phyloP scores from a whole-genome alignment of 2,888 invertebrate genomes.

The Yponomeuta malinellus region DNA sequence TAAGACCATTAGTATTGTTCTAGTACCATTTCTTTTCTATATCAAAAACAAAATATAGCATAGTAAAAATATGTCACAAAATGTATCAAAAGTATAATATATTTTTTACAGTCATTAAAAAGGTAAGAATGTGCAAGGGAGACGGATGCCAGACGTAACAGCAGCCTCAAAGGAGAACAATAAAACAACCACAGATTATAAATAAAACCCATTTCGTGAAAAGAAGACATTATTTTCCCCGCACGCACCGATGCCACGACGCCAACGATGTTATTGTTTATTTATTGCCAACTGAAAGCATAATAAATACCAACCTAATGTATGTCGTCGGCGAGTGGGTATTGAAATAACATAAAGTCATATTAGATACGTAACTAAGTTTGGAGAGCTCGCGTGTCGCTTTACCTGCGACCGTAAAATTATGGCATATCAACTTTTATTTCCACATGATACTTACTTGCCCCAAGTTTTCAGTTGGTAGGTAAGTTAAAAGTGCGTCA shows the following conservation, averaged over 20 bases:
- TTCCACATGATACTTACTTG: background rate
- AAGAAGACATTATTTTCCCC: background rate
- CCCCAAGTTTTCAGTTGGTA: no score
- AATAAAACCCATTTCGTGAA: background rate
- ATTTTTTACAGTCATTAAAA: no score
- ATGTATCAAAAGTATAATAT: no score
- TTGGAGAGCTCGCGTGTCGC: background rate
- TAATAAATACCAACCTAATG: background rate
- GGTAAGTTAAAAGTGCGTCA: no score
- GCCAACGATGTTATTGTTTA: background rate
- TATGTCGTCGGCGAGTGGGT: background rate
- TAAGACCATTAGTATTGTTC: no score
- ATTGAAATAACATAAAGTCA: background rate
- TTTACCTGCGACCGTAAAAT: background rate
- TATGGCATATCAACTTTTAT: constrained; percentile 3
- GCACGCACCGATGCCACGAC: background rate
- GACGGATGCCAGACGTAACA: no score
- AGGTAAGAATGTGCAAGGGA: no score
- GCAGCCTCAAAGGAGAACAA: no score
- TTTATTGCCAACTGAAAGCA: background rate
- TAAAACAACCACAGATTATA: background rate
- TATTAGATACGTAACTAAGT: background rate
- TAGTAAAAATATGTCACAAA: no score
- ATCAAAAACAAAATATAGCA: no score
- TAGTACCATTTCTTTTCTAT: no score